These are phyloP conservation scores for Orientallactaga bullata DNA, from an alignment of 2,113 vertebrate genomes.

Conservation along the genomic window DNA sequence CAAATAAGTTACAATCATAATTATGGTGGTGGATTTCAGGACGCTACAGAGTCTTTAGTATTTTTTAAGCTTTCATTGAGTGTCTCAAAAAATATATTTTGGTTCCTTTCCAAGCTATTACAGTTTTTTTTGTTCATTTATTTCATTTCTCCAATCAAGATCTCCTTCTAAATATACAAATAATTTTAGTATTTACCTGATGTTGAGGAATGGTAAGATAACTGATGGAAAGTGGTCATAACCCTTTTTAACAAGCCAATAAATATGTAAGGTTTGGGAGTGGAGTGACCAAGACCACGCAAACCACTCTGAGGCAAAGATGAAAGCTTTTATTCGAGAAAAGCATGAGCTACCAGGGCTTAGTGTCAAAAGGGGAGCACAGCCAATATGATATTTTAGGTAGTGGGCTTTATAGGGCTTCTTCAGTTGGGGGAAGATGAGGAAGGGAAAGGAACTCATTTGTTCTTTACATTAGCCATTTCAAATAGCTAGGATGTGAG, in stretches of 20 bases:
- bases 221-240: neutral
- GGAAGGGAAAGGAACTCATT: too few species aligned
- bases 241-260: neutral
- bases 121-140: constrained; percentile 14
- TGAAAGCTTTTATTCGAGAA: too few species aligned
- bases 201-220: neutral
- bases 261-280: too few species aligned
- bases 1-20: neutral
- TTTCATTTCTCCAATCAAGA: constrained; percentile 33
- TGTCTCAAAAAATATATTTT: neutral
- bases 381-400: too few species aligned
- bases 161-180: neutral
- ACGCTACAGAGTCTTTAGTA: neutral
- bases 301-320: too few species aligned
- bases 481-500: too few species aligned
- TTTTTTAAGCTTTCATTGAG: neutral
- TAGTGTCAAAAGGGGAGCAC: too few species aligned
- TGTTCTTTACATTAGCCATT: too few species aligned
- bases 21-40: neutral
- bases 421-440: too few species aligned
- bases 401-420: too few species aligned
- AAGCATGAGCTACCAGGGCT: too few species aligned
- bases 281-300: too few species aligned
- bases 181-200: neutral
- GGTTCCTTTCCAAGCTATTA: neutral